phyloP scores from a whole-genome alignment of 2,888 invertebrate genomes.

The Sipha maydis region DNA sequence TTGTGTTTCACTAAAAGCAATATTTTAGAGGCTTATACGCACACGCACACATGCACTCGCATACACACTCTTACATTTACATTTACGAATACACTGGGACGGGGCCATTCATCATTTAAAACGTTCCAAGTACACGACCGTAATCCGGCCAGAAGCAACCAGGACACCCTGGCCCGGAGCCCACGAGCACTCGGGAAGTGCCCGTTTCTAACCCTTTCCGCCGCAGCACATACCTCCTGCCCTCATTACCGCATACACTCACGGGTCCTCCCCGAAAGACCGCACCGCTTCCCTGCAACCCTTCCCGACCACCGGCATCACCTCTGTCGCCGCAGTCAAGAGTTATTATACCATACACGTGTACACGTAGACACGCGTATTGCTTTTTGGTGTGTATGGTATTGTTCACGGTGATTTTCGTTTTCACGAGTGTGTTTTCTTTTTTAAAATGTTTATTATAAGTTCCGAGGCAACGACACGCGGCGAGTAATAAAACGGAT shows the following conservation, averaged over 20 bases:
- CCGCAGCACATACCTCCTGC: background rate
- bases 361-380: background rate
- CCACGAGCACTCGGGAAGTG: constrained; percentile 19
- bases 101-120: constrained; percentile 59
- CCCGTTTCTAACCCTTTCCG: constrained; percentile 40
- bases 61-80: background rate
- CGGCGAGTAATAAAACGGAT: background rate
- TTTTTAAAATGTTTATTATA: constrained; percentile 10
- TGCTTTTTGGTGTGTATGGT: background rate
- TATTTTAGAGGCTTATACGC: constrained; percentile 57
- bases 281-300: background rate
- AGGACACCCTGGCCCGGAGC: constrained; percentile 51
- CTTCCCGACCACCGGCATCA: background rate
- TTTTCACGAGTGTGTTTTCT: background rate
- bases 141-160: constrained; percentile 35
- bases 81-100: background rate
- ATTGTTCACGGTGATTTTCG: constrained; percentile 5
- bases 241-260: background rate
- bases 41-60: background rate
- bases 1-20: constrained; percentile 55
- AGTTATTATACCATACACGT: constrained; percentile 14
- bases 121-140: constrained; percentile 50
- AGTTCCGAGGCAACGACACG: too few species aligned
- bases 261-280: background rate
- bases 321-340: constrained; percentile 8